phyloP scores from a whole-genome alignment of 2,113 vertebrate genomes.

The Petaurus breviceps region DNA sequence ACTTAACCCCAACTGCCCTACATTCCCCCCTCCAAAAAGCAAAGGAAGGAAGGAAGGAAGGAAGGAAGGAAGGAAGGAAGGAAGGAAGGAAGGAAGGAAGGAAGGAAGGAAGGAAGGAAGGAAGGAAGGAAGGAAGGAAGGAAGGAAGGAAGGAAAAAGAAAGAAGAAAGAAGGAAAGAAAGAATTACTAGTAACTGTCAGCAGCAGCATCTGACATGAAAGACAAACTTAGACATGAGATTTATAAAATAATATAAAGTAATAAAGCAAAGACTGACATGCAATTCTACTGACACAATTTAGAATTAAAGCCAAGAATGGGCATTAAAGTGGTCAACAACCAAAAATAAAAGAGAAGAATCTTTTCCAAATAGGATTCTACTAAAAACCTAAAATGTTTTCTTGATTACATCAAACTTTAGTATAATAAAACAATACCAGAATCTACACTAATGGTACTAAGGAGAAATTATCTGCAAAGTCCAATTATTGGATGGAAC shows the following conservation, averaged over 20 bases:
- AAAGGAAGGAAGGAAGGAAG: too few relatives aligned
- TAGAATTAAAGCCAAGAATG: slow-evolving; percentile 38
- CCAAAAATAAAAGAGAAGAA: slow-evolving; percentile 31
- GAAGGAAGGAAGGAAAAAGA: too few relatives aligned
- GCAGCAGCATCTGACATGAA: neutral
- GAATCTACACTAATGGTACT: neutral
- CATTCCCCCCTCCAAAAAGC: too few relatives aligned
- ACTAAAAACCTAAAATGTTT: neutral
- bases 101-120: too few relatives aligned
- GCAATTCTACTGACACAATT: slow-evolving; percentile 34
- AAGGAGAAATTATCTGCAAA: neutral
- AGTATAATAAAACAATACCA: neutral
- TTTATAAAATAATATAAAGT: slow-evolving; percentile 37
- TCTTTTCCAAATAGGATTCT: slow-evolving; percentile 9
- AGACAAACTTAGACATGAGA: slow-evolving; percentile 43
- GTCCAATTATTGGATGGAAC: neutral
- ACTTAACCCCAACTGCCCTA: too few relatives aligned
- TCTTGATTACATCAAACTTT: neutral
- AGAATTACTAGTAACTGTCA: slow-evolving; percentile 18
- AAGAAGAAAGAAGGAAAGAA: too few relatives aligned
- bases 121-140: too few relatives aligned
- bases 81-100: too few relatives aligned
- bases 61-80: too few relatives aligned
- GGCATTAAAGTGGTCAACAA: slow-evolving; percentile 21
- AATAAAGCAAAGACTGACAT: slow-evolving; percentile 52